Base-by-base conservation (phyloP, 2,888 invertebrate genomes). In the Troides oblongomaculatus region DNA sequence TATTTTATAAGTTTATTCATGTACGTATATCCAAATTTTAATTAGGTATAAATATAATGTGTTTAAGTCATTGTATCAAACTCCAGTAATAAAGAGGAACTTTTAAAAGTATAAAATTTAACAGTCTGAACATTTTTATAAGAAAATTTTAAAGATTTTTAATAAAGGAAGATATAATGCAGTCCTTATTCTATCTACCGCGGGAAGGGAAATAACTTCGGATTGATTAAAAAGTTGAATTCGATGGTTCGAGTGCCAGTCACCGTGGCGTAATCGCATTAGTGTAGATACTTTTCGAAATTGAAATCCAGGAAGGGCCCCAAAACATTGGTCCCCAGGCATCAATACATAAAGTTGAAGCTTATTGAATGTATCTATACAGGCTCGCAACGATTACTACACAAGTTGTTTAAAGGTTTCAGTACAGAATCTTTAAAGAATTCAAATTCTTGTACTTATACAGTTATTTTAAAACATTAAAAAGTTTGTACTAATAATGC, bases 161-260 rank as follows among this genome's bases (percentile, higher is more conserved):
- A n/a, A n/a, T 7, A 53, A 5, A n/a, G 3, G 4, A 23, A 58
- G 10, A 23, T n/a, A 23, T 12, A 58, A 23, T 21, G 14, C 23
- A 58, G 23, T 21, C 10, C 23, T 58, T 58, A 23, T 14, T 23
- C 18, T 58, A 58, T n/a, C 12, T 58, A 23, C 23, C 23, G 23
- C 57, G n/a, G 12, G 12, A 23, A 14, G 23, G 14, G 14, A 58
- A 58, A 58, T 23, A 58, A 58, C 21, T 18, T 58, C 23, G 57
- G 23, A 23, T 23, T 58, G 57, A 58, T 58, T 58, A 58, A 58
- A 58, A 58, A 58, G 57, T 58, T 58, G 57, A 58, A 58, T 58
- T 21, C 57, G 57, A 23, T 58, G 23, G 23, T 23, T 58, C 12
- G 57, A 53, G 18, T 58, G 57, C 57, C 57, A 58, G 57, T 58